Evolutionary conservation across 2,797 vertebrate genomes (phyloP), one percentile per base, ranked within the genome.

Genomic region (Percopsis omiscomaycus): DNA sequence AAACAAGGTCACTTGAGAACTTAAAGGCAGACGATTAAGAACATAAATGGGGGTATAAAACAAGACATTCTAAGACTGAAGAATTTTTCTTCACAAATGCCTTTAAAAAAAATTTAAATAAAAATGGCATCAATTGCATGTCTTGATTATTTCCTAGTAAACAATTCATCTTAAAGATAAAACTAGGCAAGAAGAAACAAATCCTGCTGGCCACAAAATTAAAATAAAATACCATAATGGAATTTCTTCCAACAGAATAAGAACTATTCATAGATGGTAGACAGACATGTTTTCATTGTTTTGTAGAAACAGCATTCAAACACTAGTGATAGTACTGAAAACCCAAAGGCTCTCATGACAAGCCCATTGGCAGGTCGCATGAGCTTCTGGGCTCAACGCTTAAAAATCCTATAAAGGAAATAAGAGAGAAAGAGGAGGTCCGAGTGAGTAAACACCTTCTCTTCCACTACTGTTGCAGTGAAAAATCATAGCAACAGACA

Each of bases 1-100:
- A 88, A 86, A 89, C 89, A 91, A 91, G 89, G 88, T 85, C 91
- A 91, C 90, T 91, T 92, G 58, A 85, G 85, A 84, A 85, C 77
- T 65, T 27, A 61, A 66, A 74, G 74, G 64, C 66, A 65, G 30
- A 62, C 62, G 73, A n/a, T 61, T 64, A 64, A 80, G 15, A 71
- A 84, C 69, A 75, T 13, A 62, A 69, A 58, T 11, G 5, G 9
- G 69, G 53, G 59, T 42, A 53, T 59, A 47, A 73, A 60, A 73
- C 15, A 9, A 50, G 6, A 6, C 42, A 54, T 58, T 56, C 16
- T 61, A 12, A 44, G 61, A 62, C 8, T 37, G 32, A 8, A 37
- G 32, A 37, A 37, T 5, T 5, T 5, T 37, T 37, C 3, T 8
- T 37, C 32, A 37, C 22, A 22, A 22, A 22, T 22, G 22, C 22